Conservation (phyloP, 1,140 invertebrate species). For the Acromyrmex charruanus region DNA sequence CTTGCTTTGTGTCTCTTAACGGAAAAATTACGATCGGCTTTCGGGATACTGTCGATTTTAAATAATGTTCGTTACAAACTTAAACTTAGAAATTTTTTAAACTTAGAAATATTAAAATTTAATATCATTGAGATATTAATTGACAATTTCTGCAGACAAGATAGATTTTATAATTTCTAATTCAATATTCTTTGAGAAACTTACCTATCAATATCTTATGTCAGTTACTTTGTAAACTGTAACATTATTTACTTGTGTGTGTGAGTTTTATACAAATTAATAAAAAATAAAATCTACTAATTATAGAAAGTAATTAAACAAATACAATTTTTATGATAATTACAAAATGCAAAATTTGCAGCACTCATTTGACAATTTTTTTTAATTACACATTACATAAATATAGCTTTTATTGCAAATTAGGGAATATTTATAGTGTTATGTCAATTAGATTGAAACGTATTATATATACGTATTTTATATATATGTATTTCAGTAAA, state of each 20-base stretch:
- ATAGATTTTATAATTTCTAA: neutral
- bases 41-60: conserved; percentile 1
- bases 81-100: neutral
- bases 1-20: conserved; percentile 9
- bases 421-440: neutral
- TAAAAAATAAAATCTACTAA: neutral
- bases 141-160: neutral
- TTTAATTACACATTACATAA: neutral
- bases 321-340: neutral
- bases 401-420: neutral
- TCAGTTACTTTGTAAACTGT: neutral
- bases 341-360: neutral
- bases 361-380: neutral
- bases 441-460: neutral
- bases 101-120: neutral
- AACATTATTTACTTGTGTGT: no score
- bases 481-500: neutral
- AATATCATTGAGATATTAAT: neutral
- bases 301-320: neutral
- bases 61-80: neutral
- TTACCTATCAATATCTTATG: neutral
- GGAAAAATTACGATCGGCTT: neutral
- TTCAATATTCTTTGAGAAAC: neutral
- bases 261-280: conserved; percentile 1
- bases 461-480: neutral